A percentile compares a stretch with the other conserved stretches of the same genome.
Conservation (phyloP, 2,888 invertebrate species). For the Drosophila tripunctata region DNA sequence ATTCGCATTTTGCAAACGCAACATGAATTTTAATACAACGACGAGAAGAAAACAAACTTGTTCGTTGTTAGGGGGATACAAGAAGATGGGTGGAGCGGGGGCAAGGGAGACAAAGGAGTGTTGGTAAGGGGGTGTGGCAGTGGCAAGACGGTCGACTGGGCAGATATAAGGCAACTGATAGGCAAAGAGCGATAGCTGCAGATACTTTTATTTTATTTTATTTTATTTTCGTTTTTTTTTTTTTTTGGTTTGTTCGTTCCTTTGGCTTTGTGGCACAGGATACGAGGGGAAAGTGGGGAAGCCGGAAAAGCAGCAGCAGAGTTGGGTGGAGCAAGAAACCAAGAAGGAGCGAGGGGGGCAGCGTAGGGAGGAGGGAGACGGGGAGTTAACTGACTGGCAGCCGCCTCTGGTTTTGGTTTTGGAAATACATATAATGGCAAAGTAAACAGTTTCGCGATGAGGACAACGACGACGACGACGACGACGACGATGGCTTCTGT, state of each 20-base stretch:
- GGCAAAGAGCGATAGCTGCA: constrained; percentile 57
- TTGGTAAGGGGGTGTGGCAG: neutral
- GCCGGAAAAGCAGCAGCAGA: neutral
- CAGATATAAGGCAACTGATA: constrained; percentile 57
- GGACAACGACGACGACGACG: constrained; percentile 24
- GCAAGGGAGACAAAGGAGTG: neutral
- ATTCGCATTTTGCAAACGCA: constrained; percentile 56
- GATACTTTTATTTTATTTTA: constrained; percentile 58
- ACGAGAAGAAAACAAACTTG: constrained; percentile 43
- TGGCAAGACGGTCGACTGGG: constrained; percentile 35
- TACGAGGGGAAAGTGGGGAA: too few species aligned
- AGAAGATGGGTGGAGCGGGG: neutral
- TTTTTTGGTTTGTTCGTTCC: constrained; percentile 4
- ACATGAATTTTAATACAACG: constrained; percentile 59
- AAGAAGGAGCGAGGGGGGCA: neutral
- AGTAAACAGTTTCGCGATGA: constrained; percentile 68
- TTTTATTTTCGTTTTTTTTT: constrained; percentile 20
- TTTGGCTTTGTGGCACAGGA: constrained; percentile 45
- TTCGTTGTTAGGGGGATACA: constrained; percentile 16
- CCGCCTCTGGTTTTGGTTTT: constrained; percentile 61
- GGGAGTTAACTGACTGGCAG: constrained; percentile 30
- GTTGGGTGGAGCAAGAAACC: neutral
- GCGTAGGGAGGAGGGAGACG: neutral
- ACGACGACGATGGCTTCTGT: constrained; percentile 46
- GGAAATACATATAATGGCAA: constrained; percentile 66